phyloP scores from a whole-genome alignment of 2,888 invertebrate species.

The Noctuana brunneofusca region DNA sequence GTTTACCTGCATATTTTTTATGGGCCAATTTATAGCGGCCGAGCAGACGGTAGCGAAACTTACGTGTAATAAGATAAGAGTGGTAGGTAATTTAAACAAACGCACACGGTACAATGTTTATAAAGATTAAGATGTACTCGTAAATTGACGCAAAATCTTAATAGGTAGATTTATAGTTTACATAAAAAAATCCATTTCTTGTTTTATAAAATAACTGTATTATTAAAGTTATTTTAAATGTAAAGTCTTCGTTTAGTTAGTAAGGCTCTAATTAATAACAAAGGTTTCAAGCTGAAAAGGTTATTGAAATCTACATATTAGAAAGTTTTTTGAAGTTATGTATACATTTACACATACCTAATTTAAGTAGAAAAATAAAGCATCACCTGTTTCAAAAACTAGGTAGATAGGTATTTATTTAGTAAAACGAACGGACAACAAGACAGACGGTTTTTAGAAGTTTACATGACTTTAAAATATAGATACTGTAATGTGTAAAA shows the following conservation, averaged over 20 bases:
- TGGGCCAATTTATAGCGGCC: constrained; percentile 48
- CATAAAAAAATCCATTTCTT: neutral
- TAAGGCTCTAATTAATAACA: no score
- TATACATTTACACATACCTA: no score
- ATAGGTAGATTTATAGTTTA: no score
- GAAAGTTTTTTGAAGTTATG: no score
- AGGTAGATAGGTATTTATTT: neutral
- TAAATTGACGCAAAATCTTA: neutral
- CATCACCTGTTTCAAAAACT: neutral
- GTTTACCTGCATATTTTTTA: constrained; percentile 54
- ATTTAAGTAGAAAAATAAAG: no score
- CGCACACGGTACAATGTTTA: constrained; percentile 11
- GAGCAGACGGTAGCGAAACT: constrained; percentile 21
- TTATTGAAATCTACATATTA: no score
- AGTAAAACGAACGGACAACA: constrained; percentile 4
- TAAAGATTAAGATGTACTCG: constrained; percentile 11
- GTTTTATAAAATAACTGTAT: no score
- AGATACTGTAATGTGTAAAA: constrained; percentile 11
- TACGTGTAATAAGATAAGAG: constrained; percentile 36
- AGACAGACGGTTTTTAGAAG: neutral
- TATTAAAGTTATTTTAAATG: no score
- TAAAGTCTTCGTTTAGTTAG: no score
- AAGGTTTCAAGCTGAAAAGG: no score
- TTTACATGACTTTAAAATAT: constrained; percentile 7
- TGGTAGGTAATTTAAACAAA: constrained; percentile 23